phyloP scores from a whole-genome alignment of 2,888 invertebrate species.

The Shargacucullia verbasci region DNA sequence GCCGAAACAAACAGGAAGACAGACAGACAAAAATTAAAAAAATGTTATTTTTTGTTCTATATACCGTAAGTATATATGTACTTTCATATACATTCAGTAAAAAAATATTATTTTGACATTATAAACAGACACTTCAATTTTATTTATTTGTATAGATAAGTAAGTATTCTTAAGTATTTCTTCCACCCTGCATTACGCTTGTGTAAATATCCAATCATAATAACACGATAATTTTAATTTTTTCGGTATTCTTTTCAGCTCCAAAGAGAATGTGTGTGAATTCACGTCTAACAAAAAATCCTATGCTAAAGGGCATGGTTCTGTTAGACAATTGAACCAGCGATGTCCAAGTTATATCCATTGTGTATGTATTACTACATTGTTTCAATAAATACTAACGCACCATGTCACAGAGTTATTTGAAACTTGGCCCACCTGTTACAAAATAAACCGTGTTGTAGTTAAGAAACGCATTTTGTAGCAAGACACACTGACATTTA shows the following conservation, averaged over 20 bases:
- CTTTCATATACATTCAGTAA: no score
- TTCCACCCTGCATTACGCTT: background rate
- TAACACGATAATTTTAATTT: no score
- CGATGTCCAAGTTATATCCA: constrained; percentile 11
- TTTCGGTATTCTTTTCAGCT: no score
- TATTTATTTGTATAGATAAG: no score
- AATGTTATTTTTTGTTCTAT: no score
- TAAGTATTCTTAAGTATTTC: constrained; percentile 2
- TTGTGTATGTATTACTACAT: constrained; percentile 35
- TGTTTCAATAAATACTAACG: constrained; percentile 26
- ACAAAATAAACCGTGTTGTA: constrained; percentile 6
- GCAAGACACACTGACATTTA: constrained; percentile 8
- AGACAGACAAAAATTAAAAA: no score
- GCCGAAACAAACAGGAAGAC: no score
- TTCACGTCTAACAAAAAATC: background rate
- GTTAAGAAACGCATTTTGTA: constrained; percentile 7
- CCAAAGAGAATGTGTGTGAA: background rate
- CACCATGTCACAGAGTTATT: constrained; percentile 15
- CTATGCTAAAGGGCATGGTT: background rate
- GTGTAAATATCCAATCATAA: no score
- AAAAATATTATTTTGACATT: no score
- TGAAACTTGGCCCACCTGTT: constrained; percentile 24
- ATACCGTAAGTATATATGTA: no score
- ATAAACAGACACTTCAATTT: no score
- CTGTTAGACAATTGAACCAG: constrained; percentile 18